Conservation (phyloP, 2,888 invertebrate genomes). For the Caenorhabditis imperialis region DNA sequence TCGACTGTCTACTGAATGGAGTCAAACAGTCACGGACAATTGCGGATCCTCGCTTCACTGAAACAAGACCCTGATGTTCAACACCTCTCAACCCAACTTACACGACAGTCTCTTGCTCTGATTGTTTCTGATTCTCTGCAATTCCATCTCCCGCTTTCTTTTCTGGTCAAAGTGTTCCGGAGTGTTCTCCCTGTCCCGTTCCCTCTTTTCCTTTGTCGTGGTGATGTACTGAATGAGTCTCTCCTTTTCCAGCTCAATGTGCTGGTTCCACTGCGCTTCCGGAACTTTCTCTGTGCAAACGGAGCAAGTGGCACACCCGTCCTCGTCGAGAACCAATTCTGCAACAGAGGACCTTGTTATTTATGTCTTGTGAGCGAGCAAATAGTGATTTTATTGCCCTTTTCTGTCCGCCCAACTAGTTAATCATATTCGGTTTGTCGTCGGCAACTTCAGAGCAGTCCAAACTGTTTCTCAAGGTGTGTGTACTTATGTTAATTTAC, state of each 20-base stretch:
- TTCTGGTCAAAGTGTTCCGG: slow-evolving; percentile 44
- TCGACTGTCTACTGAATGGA: slow-evolving; percentile 65
- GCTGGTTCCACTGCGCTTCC: slow-evolving; percentile 63
- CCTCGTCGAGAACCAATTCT: slow-evolving; percentile 68
- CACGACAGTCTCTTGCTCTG: slow-evolving; percentile 69
- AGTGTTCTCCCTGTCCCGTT: slow-evolving; percentile 34
- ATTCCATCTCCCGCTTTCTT: slow-evolving; percentile 65
- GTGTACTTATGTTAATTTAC: slow-evolving; percentile 57
- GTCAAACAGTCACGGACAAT: slow-evolving; percentile 63
- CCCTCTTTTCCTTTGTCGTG: slow-evolving; percentile 30
- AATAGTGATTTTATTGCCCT: slow-evolving; percentile 35
- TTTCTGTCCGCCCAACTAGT: slow-evolving; percentile 28
- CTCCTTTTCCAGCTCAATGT: slow-evolving; percentile 65
- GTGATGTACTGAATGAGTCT: slow-evolving; percentile 60
- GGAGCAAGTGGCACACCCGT: slow-evolving; percentile 70
- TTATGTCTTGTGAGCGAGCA: slow-evolving; percentile 20
- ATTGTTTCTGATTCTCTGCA: slow-evolving; percentile 66
- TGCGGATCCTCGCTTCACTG: slow-evolving; percentile 59
- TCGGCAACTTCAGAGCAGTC: slow-evolving; percentile 39
- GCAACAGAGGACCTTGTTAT: slow-evolving; percentile 29
- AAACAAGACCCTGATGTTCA: slow-evolving; percentile 6
- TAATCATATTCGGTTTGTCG: slow-evolving; percentile 36
- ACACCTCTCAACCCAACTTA: slow-evolving; percentile 31
- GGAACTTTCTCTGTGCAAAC: slow-evolving; percentile 65
- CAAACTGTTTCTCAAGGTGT: slow-evolving; percentile 33